Base-by-base conservation (phyloP, 2,113 vertebrate genomes). In the Eulemur rufifrons region DNA sequence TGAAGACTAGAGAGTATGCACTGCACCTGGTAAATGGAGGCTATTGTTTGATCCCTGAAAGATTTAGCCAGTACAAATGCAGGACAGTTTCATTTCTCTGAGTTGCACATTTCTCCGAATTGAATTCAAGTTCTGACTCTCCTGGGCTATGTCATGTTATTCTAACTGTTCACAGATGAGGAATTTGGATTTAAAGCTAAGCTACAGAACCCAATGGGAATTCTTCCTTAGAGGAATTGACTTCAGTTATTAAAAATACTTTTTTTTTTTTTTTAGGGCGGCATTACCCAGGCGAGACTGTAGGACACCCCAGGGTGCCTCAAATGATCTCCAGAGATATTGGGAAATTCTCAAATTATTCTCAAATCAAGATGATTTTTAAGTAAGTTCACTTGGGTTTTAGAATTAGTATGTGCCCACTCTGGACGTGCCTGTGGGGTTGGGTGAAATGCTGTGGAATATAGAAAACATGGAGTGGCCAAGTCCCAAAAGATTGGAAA, bases 161-260 rank as follows among this genome's bases (percentile, higher is more conserved):
- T 81, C 81, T 96, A 95, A 97, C 74, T 95, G 74, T 88, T 97
- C 95, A 54, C 96, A 95, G 95, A 95, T 96, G 97, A 97, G 83
- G 66, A 97, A 96, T 95, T 97, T 94, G 95, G 95, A 95, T 95
- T 93, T 74, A 92, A 97, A 96, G 76, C 68, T 94, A 94, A 82
- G 54, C 85, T 91, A 37, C 23, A 47, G 61, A 69, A 92, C 71
- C 85, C 95, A 95, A 74, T 56, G 98, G 96, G 96, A 96, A 52
- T 93, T 95, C 92, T 95, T 93, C 74, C 91, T 92, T 59, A 73
- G 76, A 97, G 81, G 37, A 96, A 94, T 89, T 68, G 88, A 86
- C 93, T 97, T 32, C 5, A 76, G 94, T 96, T 97, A 96, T 97
- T 97, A 95, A 97, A 96, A 96, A 87, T 77, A 13, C 13, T 34